Base-by-base conservation (phyloP, 2,797 vertebrate genomes). In the Podarcis siculus region DNA sequence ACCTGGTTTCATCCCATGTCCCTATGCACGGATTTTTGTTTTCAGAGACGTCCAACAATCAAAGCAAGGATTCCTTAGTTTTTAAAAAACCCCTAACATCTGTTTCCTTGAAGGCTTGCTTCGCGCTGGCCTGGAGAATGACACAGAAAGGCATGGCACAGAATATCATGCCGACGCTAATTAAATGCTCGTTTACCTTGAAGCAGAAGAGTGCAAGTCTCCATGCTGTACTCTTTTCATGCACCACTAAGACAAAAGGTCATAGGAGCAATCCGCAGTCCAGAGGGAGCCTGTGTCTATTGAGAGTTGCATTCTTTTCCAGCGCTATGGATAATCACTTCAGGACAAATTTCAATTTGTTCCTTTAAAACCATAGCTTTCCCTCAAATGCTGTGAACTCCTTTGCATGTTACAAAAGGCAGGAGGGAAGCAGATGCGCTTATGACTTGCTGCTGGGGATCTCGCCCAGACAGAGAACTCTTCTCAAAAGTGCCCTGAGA, bases 1-100 rank as follows among this genome's bases (percentile, higher is more conserved):
- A 35, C 91, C 92, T 90, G 39, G 69, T 94, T 92, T 90, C 88
- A 90, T 78, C 83, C 95, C 91, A 89, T 92, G 94, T 91, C 30
- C 15, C 90, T 87, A 72, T 82, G 88, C 89, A 78, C 84, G 79
- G 81, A 39, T 83, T 82, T 86, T 94, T 89, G 12, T 89, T 94
- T 94, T 92, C 83, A 67, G 89, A 93, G 83, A 83, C 87, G 89
- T 87, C 72, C 66, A 80, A 6, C 92, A 92, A 93, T 93, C 91
- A 93, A 92, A 92, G 83, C 86, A 92, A 90, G 83, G 37, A 92
- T 93, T 94, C 89, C 90, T 94, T 95, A 91, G 94, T 95, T 95
- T 94, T 95, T 94, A 8, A 90, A 92, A 87, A 91, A 91, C 89
- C 92, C 89, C 89, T 91, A 89, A 87, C 2, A 0, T 94, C 94